Percentiles rank a stretch among this genome's conserved stretches.
Conservation (phyloP, 2,113 vertebrate species). For the Trogon melanurus region DNA sequence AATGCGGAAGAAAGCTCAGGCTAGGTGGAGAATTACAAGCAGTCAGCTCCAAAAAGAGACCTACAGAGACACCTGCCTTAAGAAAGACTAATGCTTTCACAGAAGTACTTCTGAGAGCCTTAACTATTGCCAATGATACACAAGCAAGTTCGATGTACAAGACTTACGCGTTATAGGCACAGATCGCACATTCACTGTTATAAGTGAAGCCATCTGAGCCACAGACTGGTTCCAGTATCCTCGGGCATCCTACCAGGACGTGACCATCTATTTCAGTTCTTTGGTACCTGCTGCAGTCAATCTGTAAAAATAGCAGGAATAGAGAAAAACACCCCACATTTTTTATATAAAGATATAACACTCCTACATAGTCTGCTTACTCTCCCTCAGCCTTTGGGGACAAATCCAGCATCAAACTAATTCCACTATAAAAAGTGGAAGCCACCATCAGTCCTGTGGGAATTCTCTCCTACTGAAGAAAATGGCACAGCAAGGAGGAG, state of each 20-base stretch:
- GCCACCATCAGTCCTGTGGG: not conserved
- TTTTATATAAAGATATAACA: not conserved
- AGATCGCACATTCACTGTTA: conserved; percentile 26
- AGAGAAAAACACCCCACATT: not conserved
- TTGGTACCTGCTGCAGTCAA: not conserved
- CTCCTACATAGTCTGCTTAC: not conserved
- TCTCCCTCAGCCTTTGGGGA: not conserved
- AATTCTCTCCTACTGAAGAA: not conserved
- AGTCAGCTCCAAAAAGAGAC: not conserved
- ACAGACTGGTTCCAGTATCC: conserved; percentile 34
- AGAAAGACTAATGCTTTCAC: not conserved
- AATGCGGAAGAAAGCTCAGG: not conserved
- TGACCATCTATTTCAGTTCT: not conserved
- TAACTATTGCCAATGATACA: not conserved
- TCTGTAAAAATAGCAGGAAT: not conserved
- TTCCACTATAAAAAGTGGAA: not conserved
- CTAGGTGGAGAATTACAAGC: not conserved
- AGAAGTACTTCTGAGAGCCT: not conserved
- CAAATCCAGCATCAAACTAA: not conserved
- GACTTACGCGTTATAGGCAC: conserved; percentile 48
- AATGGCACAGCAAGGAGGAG: not conserved
- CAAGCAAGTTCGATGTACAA: not conserved
- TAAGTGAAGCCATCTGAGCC: conserved; percentile 57
- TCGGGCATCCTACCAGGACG: not conserved
- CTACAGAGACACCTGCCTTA: not conserved